A percentile compares a stretch with the other conserved stretches of the same genome.
phyloP scores from a whole-genome alignment of 2,797 vertebrate genomes.

The Podargus strigoides region DNA sequence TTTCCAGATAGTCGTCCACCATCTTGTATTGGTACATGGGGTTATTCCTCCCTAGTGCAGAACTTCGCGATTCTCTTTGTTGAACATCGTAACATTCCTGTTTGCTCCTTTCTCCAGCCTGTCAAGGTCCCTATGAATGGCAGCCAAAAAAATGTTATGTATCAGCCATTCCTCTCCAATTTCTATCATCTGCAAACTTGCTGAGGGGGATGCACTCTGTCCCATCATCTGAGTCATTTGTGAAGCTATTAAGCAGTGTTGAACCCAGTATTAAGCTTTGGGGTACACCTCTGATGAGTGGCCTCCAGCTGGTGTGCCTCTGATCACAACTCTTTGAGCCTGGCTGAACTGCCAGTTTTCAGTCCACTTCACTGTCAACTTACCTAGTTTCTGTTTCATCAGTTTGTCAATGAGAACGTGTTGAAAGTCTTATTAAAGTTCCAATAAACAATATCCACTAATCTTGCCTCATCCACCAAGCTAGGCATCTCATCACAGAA shows the following conservation, averaged over 20 bases:
- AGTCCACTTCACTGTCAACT: neutral
- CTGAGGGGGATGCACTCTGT: neutral
- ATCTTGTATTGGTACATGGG: neutral
- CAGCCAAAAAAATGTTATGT: fast-evolving
- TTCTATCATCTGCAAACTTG: neutral
- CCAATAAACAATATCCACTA: neutral
- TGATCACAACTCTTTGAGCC: neutral
- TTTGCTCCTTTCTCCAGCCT: neutral
- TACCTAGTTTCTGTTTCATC: neutral
- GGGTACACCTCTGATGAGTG: neutral
- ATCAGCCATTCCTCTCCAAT: neutral
- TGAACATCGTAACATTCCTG: neutral
- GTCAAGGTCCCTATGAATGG: neutral
- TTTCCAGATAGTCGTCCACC: neutral
- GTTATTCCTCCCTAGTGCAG: neutral
- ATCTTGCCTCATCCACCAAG: neutral
- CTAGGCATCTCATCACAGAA: neutral
- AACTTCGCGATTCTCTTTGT: neutral
- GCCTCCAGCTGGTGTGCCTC: neutral
- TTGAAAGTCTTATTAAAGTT: neutral
- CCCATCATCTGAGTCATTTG: neutral
- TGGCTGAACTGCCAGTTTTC: neutral
- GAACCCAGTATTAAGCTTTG: neutral
- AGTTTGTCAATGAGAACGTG: neutral
- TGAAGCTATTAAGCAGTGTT: neutral